Evolutionary conservation across 1,140 invertebrate species (phyloP), one percentile per base, ranked within the genome.

Genomic region (Piezodorus guildinii): DNA sequence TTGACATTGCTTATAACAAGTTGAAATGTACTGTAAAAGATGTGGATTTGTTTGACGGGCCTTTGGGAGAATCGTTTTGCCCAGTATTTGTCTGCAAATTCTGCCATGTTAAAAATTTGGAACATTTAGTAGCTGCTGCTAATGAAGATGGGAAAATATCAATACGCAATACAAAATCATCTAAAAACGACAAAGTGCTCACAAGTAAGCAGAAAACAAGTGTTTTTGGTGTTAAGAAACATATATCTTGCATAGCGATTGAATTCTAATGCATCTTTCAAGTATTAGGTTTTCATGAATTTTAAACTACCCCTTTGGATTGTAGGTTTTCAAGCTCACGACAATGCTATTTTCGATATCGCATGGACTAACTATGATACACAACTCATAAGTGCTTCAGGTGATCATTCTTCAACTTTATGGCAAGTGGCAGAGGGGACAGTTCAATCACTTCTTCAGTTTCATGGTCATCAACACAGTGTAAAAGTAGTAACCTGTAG

Each of bases 301-400:
- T 39, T 1, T 39, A 39, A 39, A 6, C 12, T 8, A 39, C 34
- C 6, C 12, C 34, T 39, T 4, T 39, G 34, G n/a, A 9, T 49
- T 49, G 3, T 25, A 56, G 52, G 19, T 56, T 56, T 56, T 56
- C 52, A 56, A 25, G 88, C 86, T 51, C 91, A 95, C 73, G 80
- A 80, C 67, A 94, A 94, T 80, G 90, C 90, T 16, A 86, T 94
- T 17, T 94, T 93, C 75, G 91, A 95, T 74, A 69, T 94, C 51
- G 83, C 86, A 9, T 95, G 91, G 91, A 83, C 86, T 74, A 83
- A 85, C 6, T 76, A 80, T 1, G 79, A 87, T 66, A 80, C 84
- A 73, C 85, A 85, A 68, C 78, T 94, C 43, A 81, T 94, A 5
- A 91, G 88, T 52, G 90, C 83, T 1, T 90, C 90, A 60, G 90